Percentiles rank a stretch among this genome's conserved stretches.
These are phyloP conservation scores for Brachionus sp. DNA, from an alignment of 1,140 invertebrate species.

Conservation along the genomic window DNA sequence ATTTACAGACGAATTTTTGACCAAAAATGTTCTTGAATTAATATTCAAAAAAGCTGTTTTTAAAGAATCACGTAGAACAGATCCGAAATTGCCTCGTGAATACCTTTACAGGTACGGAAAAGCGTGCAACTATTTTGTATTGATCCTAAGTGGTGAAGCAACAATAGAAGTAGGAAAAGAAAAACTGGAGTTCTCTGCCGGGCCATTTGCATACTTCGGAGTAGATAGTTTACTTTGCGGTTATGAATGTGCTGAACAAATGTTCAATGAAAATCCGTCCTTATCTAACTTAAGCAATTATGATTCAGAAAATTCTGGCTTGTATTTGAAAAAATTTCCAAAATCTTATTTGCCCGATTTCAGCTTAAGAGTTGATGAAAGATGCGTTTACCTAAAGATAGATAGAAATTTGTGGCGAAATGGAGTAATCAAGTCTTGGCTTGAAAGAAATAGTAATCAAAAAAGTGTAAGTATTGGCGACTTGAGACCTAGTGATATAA, in stretches of 20 bases:
- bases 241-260: not conserved
- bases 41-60: slow-evolving; percentile 26
- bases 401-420: slow-evolving; percentile 31
- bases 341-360: slow-evolving; percentile 43
- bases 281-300: not conserved
- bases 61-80: slow-evolving; percentile 35
- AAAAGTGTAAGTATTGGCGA: slow-evolving; percentile 3
- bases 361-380: slow-evolving; percentile 39
- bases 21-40: slow-evolving; percentile 35
- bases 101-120: slow-evolving; percentile 44
- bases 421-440: slow-evolving; percentile 40
- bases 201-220: slow-evolving; percentile 46
- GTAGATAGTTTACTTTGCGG: slow-evolving; percentile 37
- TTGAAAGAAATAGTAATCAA: slow-evolving; percentile 17
- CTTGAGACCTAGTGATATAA: not conserved
- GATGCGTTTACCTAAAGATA: slow-evolving; percentile 31
- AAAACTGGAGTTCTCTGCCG: slow-evolving; percentile 3
- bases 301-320: not conserved
- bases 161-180: slow-evolving; percentile 44
- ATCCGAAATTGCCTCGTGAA: slow-evolving; percentile 25
- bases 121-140: slow-evolving; percentile 20
- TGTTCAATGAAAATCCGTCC: not conserved
- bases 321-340: not conserved
- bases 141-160: slow-evolving; percentile 39
- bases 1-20: slow-evolving; percentile 41